phyloP scores from a whole-genome alignment of 1,140 invertebrate genomes.

The Zaprionus camerounensis region DNA sequence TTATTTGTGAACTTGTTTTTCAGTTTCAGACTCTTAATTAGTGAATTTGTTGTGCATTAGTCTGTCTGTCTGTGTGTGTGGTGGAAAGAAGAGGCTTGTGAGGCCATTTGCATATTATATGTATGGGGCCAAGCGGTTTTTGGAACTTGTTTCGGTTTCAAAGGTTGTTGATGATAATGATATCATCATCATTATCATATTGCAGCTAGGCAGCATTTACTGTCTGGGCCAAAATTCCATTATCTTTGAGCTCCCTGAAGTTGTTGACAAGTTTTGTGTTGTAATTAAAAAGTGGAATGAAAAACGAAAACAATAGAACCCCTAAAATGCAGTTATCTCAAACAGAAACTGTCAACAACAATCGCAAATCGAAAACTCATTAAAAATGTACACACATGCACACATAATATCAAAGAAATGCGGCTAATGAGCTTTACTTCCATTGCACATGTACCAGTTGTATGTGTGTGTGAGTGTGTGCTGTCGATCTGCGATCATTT shows the following conservation, averaged over 20 bases:
- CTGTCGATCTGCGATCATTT: background rate
- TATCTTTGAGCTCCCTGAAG: slow-evolving; percentile 24
- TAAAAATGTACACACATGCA: slow-evolving; percentile 31
- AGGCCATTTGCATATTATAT: slow-evolving; percentile 30
- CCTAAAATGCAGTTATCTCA: slow-evolving; percentile 41
- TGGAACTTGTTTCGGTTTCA: slow-evolving; percentile 30
- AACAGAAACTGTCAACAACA: slow-evolving; percentile 39
- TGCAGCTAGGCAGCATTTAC: slow-evolving; percentile 5
- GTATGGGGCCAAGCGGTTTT: background rate
- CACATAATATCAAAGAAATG: slow-evolving; percentile 12
- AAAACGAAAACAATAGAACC: slow-evolving; percentile 18
- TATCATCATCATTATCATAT: slow-evolving; percentile 44
- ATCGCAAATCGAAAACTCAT: slow-evolving; percentile 44
- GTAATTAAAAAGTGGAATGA: slow-evolving; percentile 65
- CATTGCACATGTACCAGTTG: background rate
- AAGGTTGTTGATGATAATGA: slow-evolving; percentile 20
- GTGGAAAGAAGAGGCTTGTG: slow-evolving; percentile 10
- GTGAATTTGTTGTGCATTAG: slow-evolving; percentile 11
- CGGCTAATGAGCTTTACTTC: slow-evolving; percentile 5
- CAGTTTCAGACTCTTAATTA: slow-evolving; percentile 9
- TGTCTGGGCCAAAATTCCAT: slow-evolving; percentile 17
- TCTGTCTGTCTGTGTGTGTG: background rate
- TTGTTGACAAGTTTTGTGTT: slow-evolving; percentile 47
- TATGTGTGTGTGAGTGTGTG: background rate
- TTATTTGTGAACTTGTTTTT: slow-evolving; percentile 47